Conservation (phyloP, 2,113 vertebrate species). For the Oostethus manadensis region DNA sequence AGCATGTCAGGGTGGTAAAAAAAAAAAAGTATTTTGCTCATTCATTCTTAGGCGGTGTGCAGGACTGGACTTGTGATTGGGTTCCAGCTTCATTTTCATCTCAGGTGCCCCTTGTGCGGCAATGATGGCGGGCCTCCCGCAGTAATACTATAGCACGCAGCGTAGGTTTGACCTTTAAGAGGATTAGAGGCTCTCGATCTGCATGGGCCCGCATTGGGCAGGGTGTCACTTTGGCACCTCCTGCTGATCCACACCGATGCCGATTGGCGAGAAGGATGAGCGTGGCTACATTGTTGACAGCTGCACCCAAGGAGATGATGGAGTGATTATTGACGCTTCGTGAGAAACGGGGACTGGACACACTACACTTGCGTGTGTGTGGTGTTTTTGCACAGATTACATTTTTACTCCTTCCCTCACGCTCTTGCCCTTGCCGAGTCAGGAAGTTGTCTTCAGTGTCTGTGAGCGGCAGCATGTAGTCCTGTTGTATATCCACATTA, state of each 20-base stretch:
- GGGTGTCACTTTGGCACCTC: slow-evolving; percentile 62
- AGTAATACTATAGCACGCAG: slow-evolving; percentile 16
- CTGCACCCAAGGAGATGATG: slow-evolving; percentile 12
- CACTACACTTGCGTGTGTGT: not conserved
- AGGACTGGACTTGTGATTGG: not conserved
- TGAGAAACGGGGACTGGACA: not conserved
- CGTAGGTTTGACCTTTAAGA: slow-evolving; percentile 53
- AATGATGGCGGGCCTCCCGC: slow-evolving; percentile 18
- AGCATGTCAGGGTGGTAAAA: no score
- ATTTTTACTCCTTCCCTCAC: slow-evolving; percentile 16
- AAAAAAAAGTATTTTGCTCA: not conserved
- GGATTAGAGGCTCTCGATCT: slow-evolving; percentile 49
- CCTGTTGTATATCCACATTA: slow-evolving; percentile 38
- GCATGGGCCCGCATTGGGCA: slow-evolving; percentile 35
- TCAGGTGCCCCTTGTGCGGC: slow-evolving; percentile 14
- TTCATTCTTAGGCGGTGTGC: not conserved
- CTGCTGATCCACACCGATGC: slow-evolving; percentile 52
- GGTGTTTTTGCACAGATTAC: no score
- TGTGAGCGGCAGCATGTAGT: slow-evolving; percentile 28
- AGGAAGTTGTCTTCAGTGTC: slow-evolving; percentile 59
- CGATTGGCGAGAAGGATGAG: slow-evolving; percentile 49
- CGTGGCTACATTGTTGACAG: slow-evolving; percentile 25
- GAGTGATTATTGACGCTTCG: slow-evolving; percentile 12
- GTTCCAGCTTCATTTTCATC: not conserved
- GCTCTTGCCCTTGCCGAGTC: slow-evolving; percentile 60